Conservation (phyloP, 1,140 invertebrate genomes). For the Gryon sp. region DNA sequence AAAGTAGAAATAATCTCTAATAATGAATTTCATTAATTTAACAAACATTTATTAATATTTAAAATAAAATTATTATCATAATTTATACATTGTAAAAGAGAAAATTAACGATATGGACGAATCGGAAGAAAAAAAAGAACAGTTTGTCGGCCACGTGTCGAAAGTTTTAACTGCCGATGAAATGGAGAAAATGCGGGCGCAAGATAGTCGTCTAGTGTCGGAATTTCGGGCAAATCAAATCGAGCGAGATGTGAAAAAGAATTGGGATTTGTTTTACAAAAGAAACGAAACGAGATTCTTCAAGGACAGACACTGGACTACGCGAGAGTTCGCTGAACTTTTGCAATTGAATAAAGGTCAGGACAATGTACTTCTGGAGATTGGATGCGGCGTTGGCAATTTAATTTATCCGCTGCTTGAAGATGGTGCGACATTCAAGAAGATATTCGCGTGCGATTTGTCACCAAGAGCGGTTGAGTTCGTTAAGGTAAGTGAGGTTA, state of each 20-base stretch:
- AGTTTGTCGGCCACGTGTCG: constrained; percentile 76
- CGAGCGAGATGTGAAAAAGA: constrained; percentile 91
- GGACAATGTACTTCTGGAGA: constrained; percentile 85
- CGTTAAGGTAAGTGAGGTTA: constrained; percentile 83
- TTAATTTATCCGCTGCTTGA: constrained; percentile 95
- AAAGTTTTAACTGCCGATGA: constrained; percentile 83
- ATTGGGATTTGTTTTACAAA: constrained; percentile 99
- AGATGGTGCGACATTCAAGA: constrained; percentile 85
- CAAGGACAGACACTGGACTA: constrained; percentile 98
- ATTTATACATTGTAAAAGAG: too few relatives aligned
- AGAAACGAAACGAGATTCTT: constrained; percentile 95
- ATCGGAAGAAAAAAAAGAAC: constrained; percentile 2
- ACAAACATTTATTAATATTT: too few relatives aligned
- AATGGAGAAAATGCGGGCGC: constrained; percentile 81
- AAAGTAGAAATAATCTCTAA: too few relatives aligned
- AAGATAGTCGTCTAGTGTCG: constrained; percentile 86
- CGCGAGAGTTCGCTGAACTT: constrained; percentile 94
- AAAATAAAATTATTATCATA: too few relatives aligned
- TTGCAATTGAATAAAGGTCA: constrained; percentile 72
- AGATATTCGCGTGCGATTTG: constrained; percentile 96
- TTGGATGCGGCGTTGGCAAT: constrained; percentile 99
- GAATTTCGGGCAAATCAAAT: constrained; percentile 90
- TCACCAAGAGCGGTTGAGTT: constrained; percentile 94
- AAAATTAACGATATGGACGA: constrained; percentile 42
- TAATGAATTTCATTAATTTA: too few relatives aligned